These are phyloP conservation scores for Athalia circularis DNA, from an alignment of 2,888 invertebrate genomes.

Conservation along the genomic window DNA sequence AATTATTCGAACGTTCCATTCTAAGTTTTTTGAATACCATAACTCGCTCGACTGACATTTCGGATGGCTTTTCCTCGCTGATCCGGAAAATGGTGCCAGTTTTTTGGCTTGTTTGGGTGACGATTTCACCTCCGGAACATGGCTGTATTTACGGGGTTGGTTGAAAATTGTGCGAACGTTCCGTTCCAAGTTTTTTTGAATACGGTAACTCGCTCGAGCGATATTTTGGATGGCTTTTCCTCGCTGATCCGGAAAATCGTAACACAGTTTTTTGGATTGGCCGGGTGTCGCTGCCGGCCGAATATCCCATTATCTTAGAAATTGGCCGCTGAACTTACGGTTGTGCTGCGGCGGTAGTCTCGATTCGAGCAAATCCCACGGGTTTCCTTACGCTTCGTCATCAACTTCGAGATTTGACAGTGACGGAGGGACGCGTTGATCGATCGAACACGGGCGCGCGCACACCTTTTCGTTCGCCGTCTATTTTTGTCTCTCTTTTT, in stretches of 20 bases:
- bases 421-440: slow-evolving; percentile 43
- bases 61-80: too few species aligned
- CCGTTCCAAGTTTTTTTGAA: too few species aligned
- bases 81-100: too few species aligned
- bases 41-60: too few species aligned
- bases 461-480: slow-evolving; percentile 28
- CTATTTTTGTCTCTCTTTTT: slow-evolving; percentile 18
- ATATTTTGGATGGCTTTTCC: too few species aligned
- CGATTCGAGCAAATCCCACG: slow-evolving; percentile 38
- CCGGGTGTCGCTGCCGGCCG: background rate
- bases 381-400: slow-evolving; percentile 45
- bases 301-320: slow-evolving; percentile 26
- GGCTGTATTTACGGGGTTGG: too few species aligned
- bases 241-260: background rate
- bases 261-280: background rate
- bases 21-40: too few species aligned
- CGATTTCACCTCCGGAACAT: too few species aligned
- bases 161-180: too few species aligned
- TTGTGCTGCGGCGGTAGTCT: slow-evolving; percentile 1
- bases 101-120: too few species aligned
- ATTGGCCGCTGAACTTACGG: slow-evolving; percentile 32
- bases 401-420: slow-evolving; percentile 46
- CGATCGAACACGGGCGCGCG: slow-evolving; percentile 43
- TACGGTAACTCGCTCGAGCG: too few species aligned
- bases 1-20: background rate